phyloP scores from a whole-genome alignment of 2,888 invertebrate species.

The Tenthredo notha region DNA sequence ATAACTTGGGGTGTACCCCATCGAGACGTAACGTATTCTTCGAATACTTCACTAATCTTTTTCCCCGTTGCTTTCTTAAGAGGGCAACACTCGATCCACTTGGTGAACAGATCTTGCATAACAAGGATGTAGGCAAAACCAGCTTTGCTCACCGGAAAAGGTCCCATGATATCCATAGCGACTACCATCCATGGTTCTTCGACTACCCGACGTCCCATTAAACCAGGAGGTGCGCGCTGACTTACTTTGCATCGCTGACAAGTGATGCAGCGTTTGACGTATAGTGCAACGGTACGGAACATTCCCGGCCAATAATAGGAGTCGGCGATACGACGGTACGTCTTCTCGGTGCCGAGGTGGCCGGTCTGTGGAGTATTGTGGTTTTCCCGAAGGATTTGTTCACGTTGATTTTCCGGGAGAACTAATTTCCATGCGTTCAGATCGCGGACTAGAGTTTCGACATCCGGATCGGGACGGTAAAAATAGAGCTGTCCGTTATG shows the following conservation, averaged over 20 bases:
- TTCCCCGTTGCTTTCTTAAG: conserved; percentile 6
- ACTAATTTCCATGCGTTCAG: conserved; percentile 60
- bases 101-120: background rate
- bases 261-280: conserved; percentile 60
- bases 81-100: background rate
- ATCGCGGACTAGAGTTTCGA: background rate
- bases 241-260: conserved; percentile 62
- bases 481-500: background rate
- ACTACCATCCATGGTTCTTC: conserved; percentile 58
- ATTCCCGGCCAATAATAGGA: too few species aligned
- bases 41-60: background rate
- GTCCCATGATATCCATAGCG: conserved; percentile 55
- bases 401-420: conserved; percentile 55
- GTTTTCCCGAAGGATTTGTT: conserved; percentile 55
- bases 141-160: conserved; percentile 54
- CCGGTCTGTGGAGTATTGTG: conserved; percentile 58
- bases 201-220: conserved; percentile 59
- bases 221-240: conserved; percentile 59
- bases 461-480: background rate
- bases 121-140: background rate
- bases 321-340: too few species aligned
- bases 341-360: too few species aligned
- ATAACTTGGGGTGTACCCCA: background rate
- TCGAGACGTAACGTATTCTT: background rate
- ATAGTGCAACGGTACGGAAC: conserved; percentile 58